Conservation (phyloP, 2,888 invertebrate genomes). For the Trissolcus brochymenae region DNA sequence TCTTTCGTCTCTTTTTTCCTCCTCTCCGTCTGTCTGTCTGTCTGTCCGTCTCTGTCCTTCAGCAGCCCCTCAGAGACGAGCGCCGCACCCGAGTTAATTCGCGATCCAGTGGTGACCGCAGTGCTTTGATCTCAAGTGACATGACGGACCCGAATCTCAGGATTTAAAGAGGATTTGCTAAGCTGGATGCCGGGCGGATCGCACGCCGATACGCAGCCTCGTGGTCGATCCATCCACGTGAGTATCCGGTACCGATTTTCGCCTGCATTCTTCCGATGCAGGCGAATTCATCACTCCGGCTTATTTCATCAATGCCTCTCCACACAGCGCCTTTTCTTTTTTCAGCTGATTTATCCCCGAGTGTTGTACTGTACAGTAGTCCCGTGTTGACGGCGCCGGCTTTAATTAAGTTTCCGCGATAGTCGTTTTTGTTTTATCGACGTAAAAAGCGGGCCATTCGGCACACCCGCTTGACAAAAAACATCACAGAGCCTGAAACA, state of each 20-base stretch:
- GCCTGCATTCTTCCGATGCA: not conserved
- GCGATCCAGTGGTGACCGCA: slow-evolving; percentile 25
- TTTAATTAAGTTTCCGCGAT: slow-evolving; percentile 21
- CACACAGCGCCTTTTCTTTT: not conserved
- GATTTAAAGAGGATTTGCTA: slow-evolving; percentile 20
- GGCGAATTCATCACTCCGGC: not conserved
- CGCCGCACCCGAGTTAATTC: slow-evolving; percentile 19
- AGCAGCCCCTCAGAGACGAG: not conserved
- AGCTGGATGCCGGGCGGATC: slow-evolving; percentile 43
- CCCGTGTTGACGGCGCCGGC: not conserved
- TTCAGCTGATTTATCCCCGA: slow-evolving; percentile 14
- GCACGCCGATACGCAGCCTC: slow-evolving; percentile 32
- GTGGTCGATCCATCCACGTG: slow-evolving; percentile 59
- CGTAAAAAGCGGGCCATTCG: slow-evolving; percentile 1
- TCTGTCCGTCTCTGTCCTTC: slow-evolving; percentile 15
- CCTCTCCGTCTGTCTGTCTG: slow-evolving; percentile 18
- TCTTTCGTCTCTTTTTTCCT: slow-evolving; percentile 38
- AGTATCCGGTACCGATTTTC: slow-evolving; percentile 24
- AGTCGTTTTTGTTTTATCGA: slow-evolving; percentile 18
- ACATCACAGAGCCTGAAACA: slow-evolving; percentile 3
- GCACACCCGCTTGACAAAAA: slow-evolving; percentile 2
- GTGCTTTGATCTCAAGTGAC: slow-evolving; percentile 41
- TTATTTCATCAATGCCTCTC: not conserved
- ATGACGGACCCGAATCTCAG: slow-evolving; percentile 32
- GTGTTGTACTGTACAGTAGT: too few relatives aligned